phyloP scores from a whole-genome alignment of 2,888 invertebrate species.

The Arenicola marina region DNA sequence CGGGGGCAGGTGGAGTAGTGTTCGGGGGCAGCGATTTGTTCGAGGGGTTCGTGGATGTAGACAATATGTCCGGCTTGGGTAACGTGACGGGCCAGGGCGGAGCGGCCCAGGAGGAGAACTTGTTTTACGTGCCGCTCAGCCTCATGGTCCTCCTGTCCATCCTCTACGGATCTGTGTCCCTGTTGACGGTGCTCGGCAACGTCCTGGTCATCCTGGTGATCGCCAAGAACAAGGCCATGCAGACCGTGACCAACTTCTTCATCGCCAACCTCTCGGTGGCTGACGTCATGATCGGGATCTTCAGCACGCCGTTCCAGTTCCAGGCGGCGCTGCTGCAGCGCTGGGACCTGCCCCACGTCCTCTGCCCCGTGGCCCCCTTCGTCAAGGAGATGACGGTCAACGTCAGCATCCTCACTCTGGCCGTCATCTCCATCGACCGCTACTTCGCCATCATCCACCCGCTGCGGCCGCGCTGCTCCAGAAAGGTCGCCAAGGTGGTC shows the following conservation, averaged over 20 bases:
- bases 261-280: constrained; percentile 84
- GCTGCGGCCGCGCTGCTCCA: constrained; percentile 70
- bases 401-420: constrained; percentile 86
- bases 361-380: constrained; percentile 88
- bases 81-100: too few relatives aligned
- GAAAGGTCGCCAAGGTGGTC: constrained; percentile 74
- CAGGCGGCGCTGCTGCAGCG: constrained; percentile 83
- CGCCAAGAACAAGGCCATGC: constrained; percentile 75
- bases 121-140: constrained; percentile 76
- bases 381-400: constrained; percentile 84
- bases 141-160: constrained; percentile 76
- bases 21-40: too few relatives aligned
- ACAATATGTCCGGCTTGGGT: too few relatives aligned
- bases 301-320: constrained; percentile 86
- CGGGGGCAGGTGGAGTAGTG: too few relatives aligned
- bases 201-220: constrained; percentile 85
- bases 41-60: too few relatives aligned
- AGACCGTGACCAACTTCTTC: constrained; percentile 82
- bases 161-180: constrained; percentile 80
- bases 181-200: constrained; percentile 81
- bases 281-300: constrained; percentile 83
- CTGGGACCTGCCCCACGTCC: constrained; percentile 83
- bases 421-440: constrained; percentile 84
- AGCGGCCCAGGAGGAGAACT: too few relatives aligned
- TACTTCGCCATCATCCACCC: constrained; percentile 67